These are phyloP conservation scores for Campylomormyrus numenius DNA, from an alignment of 2,113 vertebrate genomes.

Conservation along the genomic window DNA sequence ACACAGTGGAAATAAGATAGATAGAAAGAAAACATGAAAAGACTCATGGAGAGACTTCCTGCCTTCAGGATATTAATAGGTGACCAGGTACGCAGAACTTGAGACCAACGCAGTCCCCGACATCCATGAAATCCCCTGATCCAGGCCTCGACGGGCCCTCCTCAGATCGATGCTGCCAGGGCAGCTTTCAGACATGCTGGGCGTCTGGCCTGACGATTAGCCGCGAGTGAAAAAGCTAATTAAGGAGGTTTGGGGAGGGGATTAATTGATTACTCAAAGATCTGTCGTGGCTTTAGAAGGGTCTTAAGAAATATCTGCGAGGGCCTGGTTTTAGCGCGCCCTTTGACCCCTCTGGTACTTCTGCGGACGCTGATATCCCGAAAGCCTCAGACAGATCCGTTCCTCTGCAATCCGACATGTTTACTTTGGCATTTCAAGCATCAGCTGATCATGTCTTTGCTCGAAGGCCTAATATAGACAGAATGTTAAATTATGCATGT, in stretches of 20 bases:
- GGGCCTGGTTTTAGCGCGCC: slow-evolving; percentile 10
- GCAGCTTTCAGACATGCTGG: slow-evolving; percentile 24
- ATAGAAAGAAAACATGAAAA: neutral
- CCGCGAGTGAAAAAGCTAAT: slow-evolving; percentile 28
- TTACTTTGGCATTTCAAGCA: slow-evolving; percentile 4
- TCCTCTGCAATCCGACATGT: neutral
- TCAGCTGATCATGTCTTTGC: neutral
- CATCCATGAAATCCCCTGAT: slow-evolving; percentile 21
- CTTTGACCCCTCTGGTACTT: neutral
- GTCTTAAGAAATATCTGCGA: slow-evolving; percentile 21
- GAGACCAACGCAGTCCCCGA: slow-evolving; percentile 18
- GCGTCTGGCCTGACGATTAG: slow-evolving; percentile 19
- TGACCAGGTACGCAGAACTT: neutral
- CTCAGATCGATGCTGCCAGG: slow-evolving; percentile 39
- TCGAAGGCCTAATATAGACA: neutral
- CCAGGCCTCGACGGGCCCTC: slow-evolving; percentile 31
- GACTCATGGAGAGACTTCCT: neutral
- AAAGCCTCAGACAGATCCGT: neutral
- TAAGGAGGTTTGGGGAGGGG: slow-evolving; percentile 12
- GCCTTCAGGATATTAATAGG: neutral
- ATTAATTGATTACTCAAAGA: slow-evolving; percentile 39
- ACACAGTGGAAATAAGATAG: neutral
- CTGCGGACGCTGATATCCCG: neutral
- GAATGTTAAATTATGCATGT: slow-evolving; percentile 29
- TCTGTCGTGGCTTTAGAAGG: slow-evolving; percentile 17